phyloP scores from a whole-genome alignment of 2,888 invertebrate species.

The Caenorhabditis sulstoni region DNA sequence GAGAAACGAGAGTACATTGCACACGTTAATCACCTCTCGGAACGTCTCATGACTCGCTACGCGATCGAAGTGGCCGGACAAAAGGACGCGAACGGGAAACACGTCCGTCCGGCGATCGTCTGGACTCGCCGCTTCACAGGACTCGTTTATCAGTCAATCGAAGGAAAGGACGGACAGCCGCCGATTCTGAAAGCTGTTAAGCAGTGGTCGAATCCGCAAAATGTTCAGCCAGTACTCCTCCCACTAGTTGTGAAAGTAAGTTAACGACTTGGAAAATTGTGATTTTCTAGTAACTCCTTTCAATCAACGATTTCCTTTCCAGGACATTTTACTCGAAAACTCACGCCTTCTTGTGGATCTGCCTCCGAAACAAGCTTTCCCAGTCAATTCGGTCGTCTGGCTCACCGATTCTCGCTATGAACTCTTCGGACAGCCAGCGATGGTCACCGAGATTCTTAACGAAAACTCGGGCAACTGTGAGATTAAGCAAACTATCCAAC shows the following conservation, averaged over 20 bases:
- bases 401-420: constrained; percentile 47
- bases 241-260: constrained; percentile 59
- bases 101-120: constrained; percentile 37
- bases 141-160: constrained; percentile 39
- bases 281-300: too few species aligned
- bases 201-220: constrained; percentile 47
- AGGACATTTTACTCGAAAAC: constrained; percentile 62
- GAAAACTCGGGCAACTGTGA: constrained; percentile 36
- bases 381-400: constrained; percentile 54
- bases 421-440: constrained; percentile 61
- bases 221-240: constrained; percentile 45
- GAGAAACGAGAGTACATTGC: constrained; percentile 36
- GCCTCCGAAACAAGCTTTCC: constrained; percentile 58
- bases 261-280: not conserved
- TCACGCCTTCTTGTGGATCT: constrained; percentile 49
- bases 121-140: constrained; percentile 65
- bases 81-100: constrained; percentile 13
- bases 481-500: too few species aligned
- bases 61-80: constrained; percentile 60
- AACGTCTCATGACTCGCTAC: constrained; percentile 60
- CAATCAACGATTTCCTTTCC: not conserved
- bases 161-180: constrained; percentile 1
- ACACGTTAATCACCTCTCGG: constrained; percentile 31
- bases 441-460: constrained; percentile 51
- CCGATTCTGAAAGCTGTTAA: constrained; percentile 40